These are phyloP conservation scores for Chascanopsetta lugubris DNA, from an alignment of 2,113 vertebrate species.

Conservation along the genomic window DNA sequence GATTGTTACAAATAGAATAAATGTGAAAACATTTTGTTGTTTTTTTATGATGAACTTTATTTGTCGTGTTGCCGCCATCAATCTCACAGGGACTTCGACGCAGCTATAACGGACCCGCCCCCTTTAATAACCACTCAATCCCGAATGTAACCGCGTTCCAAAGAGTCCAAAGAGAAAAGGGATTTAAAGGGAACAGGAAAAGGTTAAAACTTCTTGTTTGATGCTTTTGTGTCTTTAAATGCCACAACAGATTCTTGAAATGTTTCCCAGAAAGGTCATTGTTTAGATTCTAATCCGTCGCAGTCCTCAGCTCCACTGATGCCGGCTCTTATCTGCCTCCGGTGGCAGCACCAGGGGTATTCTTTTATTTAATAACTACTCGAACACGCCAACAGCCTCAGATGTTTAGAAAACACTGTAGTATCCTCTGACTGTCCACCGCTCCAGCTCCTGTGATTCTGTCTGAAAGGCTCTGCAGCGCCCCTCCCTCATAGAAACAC, in stretches of 20 bases:
- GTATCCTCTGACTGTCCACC: too few species aligned
- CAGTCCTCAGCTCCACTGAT: background rate
- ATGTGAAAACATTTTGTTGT: background rate
- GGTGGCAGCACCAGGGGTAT: background rate
- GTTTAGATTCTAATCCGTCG: background rate
- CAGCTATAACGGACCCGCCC: background rate
- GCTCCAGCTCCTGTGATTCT: too few species aligned
- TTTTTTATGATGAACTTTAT: background rate
- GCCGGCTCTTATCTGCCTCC: background rate
- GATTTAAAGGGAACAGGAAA: background rate
- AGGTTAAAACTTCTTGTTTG: background rate
- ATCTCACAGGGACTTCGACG: background rate
- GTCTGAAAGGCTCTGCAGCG: too few species aligned
- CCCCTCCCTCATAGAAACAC: too few species aligned
- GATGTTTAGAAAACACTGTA: too few species aligned
- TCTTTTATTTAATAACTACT: too few species aligned
- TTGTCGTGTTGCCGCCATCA: too few species aligned
- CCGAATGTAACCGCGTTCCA: background rate
- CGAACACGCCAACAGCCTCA: too few species aligned
- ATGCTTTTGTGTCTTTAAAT: background rate
- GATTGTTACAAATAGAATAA: background rate
- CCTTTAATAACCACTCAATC: background rate
- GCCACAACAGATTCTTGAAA: background rate
- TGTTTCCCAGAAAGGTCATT: conserved; percentile 8
- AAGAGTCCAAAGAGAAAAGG: background rate